Percentiles rank a stretch among this genome's conserved stretches.
These are phyloP conservation scores for Gymnopithys bicolor DNA, from an alignment of 2,797 vertebrate species.

Conservation along the genomic window DNA sequence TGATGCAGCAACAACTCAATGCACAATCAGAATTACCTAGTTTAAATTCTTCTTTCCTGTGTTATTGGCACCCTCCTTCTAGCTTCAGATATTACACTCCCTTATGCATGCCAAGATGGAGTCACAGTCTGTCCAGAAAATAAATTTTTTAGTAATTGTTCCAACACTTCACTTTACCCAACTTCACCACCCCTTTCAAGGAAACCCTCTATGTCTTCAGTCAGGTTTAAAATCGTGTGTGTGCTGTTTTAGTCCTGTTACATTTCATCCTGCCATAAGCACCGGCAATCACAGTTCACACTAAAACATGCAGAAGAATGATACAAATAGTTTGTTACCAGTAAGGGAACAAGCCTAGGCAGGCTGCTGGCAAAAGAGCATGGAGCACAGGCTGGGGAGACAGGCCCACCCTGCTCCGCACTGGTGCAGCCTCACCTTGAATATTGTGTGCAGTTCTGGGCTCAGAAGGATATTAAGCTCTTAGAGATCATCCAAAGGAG, in stretches of 20 bases:
- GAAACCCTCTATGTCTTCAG: not conserved
- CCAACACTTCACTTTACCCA: not conserved
- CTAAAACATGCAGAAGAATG: not conserved
- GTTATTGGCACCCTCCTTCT: not conserved
- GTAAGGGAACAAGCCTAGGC: not conserved
- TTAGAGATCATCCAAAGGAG: not conserved
- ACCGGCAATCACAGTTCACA: not conserved
- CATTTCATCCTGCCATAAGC: not conserved
- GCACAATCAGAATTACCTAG: not conserved
- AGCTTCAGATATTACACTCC: not conserved
- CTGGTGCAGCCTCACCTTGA: not conserved
- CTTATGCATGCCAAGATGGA: not conserved
- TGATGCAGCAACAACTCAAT: not conserved
- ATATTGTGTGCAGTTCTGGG: not conserved
- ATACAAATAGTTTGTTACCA: not conserved
- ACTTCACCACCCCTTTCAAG: not conserved
- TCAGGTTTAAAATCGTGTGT: accelerated
- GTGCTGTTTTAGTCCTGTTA: not conserved
- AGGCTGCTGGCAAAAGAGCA: not conserved
- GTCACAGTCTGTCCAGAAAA: not conserved
- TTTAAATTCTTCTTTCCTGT: not conserved
- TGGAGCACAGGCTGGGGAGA: not conserved
- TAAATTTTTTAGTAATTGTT: not conserved
- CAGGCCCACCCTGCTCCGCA: not conserved
- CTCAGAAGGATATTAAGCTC: not conserved